Evolutionary conservation across 1,140 invertebrate genomes (phyloP).

Genomic region (Odontomachus brunneus): DNA sequence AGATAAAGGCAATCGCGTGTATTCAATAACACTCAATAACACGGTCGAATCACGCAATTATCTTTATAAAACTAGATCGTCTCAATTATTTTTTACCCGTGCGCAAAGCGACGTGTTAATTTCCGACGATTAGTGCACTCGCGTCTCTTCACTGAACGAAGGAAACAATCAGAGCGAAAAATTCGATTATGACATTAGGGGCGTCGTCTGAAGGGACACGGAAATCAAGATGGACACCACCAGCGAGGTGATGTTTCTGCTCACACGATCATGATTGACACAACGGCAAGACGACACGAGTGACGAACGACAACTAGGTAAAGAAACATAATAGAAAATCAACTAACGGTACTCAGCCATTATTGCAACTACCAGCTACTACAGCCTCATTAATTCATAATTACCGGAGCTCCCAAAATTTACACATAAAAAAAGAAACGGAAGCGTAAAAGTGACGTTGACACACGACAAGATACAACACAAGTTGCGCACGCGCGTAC

Average conservation of each 20-base stretch:
- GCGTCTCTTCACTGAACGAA: not conserved
- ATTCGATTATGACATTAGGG: conserved; percentile 52
- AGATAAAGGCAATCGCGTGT: not conserved
- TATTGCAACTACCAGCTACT: conserved; percentile 79
- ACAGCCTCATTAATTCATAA: conserved; percentile 80
- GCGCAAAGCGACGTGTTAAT: not conserved
- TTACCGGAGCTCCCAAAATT: conserved; percentile 75
- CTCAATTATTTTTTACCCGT: not conserved
- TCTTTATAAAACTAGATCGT: not conserved
- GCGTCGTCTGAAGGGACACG: conserved; percentile 62
- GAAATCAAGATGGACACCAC: conserved; percentile 61
- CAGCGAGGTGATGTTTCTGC: not conserved
- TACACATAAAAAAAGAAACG: conserved; percentile 43
- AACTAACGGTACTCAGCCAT: conserved; percentile 81
- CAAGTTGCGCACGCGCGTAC: not conserved
- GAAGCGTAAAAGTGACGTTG: conserved; percentile 35
- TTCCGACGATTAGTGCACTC: not conserved
- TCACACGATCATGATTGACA: conserved; percentile 17
- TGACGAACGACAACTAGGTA: conserved; percentile 2
- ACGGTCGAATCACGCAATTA: not conserved
- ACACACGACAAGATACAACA: conserved; percentile 1
- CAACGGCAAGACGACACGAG: not conserved
- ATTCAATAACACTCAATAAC: conserved; percentile 7
- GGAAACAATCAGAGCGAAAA: conserved; percentile 21
- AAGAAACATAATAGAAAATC: conserved; percentile 74